A percentile compares a stretch with the other conserved stretches of the same genome.
Conservation (phyloP, 2,113 vertebrate genomes). For the Myotis lucifugus region DNA sequence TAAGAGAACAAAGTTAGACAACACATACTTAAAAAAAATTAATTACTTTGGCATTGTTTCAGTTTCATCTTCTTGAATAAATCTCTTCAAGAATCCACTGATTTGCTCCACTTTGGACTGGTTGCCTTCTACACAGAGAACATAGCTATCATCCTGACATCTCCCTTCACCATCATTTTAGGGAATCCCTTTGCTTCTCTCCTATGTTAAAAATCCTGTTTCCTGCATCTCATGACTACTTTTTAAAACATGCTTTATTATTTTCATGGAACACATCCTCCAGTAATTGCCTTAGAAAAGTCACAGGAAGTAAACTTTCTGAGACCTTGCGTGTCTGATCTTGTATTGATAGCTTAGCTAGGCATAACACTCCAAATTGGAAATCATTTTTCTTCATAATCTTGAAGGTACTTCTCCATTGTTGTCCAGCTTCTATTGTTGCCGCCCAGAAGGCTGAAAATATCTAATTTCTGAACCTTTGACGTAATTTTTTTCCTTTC, state of each 20-base stretch:
- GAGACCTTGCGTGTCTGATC: neutral
- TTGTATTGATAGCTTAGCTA: constrained; percentile 45
- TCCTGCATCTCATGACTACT: neutral
- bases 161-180: neutral
- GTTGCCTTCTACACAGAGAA: neutral
- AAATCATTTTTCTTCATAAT: constrained; percentile 37
- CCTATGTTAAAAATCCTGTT: constrained; percentile 9
- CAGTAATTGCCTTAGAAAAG: constrained; percentile 17
- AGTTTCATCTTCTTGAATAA: constrained; percentile 34
- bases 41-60: neutral
- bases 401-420: neutral
- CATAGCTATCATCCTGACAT: neutral
- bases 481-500: constrained; percentile 15
- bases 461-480: neutral
- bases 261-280: neutral
- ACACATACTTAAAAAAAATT: neutral
- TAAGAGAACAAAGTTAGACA: no score
- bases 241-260: neutral
- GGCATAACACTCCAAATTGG: neutral
- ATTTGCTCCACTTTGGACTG: neutral
- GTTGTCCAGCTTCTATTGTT: neutral
- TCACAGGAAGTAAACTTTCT: constrained; percentile 17
- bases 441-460: neutral
- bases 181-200: neutral
- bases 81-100: neutral